phyloP scores from a whole-genome alignment of 2,888 invertebrate species.

The Acanthosepion pharaonis region DNA sequence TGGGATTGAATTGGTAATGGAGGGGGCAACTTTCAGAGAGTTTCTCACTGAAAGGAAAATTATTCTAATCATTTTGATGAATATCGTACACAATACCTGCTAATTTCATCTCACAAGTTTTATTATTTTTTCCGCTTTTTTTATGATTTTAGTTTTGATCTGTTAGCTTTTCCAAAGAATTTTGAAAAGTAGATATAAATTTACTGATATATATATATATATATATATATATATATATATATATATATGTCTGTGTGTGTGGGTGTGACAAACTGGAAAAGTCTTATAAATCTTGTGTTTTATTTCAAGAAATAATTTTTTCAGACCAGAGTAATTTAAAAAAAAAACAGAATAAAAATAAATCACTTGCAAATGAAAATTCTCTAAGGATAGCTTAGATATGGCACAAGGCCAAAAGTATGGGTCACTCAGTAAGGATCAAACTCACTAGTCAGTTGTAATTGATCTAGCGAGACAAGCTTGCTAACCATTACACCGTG shows the following conservation, averaged over 20 bases:
- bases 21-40: not conserved
- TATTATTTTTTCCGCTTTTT: not conserved
- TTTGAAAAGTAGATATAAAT: not conserved
- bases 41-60: not conserved
- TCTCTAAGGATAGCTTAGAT: too few relatives aligned
- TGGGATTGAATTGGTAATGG: not conserved
- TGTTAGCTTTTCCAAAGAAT: not conserved
- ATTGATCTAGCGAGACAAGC: too few relatives aligned
- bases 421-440: too few relatives aligned
- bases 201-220: not conserved
- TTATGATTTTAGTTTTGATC: not conserved
- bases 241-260: not conserved
- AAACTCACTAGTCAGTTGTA: too few relatives aligned
- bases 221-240: not conserved
- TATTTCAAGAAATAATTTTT: too few relatives aligned
- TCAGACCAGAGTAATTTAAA: too few relatives aligned
- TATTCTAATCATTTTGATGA: slow-evolving; percentile 9
- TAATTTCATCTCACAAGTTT: not conserved
- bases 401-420: too few relatives aligned
- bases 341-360: too few relatives aligned
- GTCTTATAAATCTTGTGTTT: too few relatives aligned
- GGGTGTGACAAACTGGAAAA: not conserved
- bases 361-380: too few relatives aligned
- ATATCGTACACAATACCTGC: not conserved
- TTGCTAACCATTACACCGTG: too few relatives aligned